These are phyloP conservation scores for Lethenteron camtschaticum DNA, from an alignment of 2,113 vertebrate genomes.

Conservation along the genomic window DNA sequence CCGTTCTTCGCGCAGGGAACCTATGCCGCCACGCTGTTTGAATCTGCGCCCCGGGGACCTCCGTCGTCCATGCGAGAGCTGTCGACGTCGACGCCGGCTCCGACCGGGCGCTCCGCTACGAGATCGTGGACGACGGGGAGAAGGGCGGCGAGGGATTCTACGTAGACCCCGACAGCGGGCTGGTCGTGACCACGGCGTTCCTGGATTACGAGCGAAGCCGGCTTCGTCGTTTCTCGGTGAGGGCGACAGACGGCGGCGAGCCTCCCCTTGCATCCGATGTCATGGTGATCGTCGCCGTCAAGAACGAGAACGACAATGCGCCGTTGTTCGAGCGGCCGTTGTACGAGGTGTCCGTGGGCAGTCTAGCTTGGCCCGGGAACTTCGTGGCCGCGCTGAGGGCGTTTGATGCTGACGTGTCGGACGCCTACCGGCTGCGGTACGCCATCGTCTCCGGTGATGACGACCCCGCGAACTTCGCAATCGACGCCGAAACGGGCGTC, in stretches of 20 bases:
- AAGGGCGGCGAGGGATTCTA: conserved; percentile 43
- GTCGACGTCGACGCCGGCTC: conserved; percentile 56
- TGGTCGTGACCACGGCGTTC: conserved; percentile 35
- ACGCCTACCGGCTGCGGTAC: too few species aligned
- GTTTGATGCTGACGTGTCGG: too few species aligned
- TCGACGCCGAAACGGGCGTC: too few species aligned
- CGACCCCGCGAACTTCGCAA: too few species aligned
- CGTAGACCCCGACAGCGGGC: conserved; percentile 46
- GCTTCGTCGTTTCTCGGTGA: conserved; percentile 37
- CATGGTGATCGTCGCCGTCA: too few species aligned
- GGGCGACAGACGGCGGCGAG: conserved; percentile 59
- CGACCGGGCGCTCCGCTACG: conserved; percentile 55
- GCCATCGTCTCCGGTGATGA: too few species aligned
- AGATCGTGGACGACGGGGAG: conserved; percentile 42
- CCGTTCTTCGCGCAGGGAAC: conserved; percentile 40
- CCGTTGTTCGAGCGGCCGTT: too few species aligned
- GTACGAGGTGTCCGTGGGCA: too few species aligned
- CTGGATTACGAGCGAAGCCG: conserved; percentile 52
- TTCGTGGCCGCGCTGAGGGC: too few species aligned
- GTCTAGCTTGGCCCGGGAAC: too few species aligned
- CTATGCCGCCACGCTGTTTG: conserved; percentile 48
- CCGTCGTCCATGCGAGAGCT: conserved; percentile 41
- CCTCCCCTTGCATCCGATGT: conserved; percentile 50
- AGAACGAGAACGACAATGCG: too few species aligned
- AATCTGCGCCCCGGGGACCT: conserved; percentile 54